phyloP scores from a whole-genome alignment of 35 echinoderm and acorn worm species.

The Lytechinus variegatus region DNA sequence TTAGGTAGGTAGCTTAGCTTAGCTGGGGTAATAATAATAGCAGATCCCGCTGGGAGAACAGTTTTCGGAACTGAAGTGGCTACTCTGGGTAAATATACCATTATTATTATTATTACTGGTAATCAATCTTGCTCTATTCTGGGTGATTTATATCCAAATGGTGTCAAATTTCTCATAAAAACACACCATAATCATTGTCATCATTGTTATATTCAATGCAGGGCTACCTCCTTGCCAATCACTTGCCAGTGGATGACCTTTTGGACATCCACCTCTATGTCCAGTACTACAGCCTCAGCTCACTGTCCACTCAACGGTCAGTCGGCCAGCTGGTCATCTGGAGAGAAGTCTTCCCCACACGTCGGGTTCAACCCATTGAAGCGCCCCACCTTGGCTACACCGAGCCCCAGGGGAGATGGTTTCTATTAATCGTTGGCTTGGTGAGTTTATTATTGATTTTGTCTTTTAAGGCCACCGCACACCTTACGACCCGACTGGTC shows the following conservation, averaged over 20 bases:
- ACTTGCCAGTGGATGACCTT: slow-evolving; percentile 81
- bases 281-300: slow-evolving; percentile 84
- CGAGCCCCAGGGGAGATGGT: slow-evolving; percentile 78
- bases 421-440: slow-evolving; percentile 93
- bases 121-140: too few species aligned
- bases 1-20: too few species aligned
- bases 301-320: slow-evolving; percentile 63
- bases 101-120: too few species aligned
- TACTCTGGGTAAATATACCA: too few species aligned
- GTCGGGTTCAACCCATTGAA: slow-evolving; percentile 45
- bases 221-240: slow-evolving; percentile 92
- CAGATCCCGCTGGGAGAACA: too few species aligned
- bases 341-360: slow-evolving; percentile 86
- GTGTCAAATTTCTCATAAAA: too few species aligned
- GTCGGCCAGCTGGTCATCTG: slow-evolving; percentile 94
- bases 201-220: background rate
- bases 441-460: slow-evolving; percentile 51
- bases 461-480: too few species aligned
- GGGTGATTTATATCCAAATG: too few species aligned
- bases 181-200: too few species aligned
- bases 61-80: too few species aligned
- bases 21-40: too few species aligned
- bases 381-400: slow-evolving; percentile 51
- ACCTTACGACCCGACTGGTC: too few species aligned
- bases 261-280: slow-evolving; percentile 83